A percentile compares a stretch with the other conserved stretches of the same genome.
Evolutionary conservation across 2,888 invertebrate species (phyloP).

Genomic region (Thalpophila matura): DNA sequence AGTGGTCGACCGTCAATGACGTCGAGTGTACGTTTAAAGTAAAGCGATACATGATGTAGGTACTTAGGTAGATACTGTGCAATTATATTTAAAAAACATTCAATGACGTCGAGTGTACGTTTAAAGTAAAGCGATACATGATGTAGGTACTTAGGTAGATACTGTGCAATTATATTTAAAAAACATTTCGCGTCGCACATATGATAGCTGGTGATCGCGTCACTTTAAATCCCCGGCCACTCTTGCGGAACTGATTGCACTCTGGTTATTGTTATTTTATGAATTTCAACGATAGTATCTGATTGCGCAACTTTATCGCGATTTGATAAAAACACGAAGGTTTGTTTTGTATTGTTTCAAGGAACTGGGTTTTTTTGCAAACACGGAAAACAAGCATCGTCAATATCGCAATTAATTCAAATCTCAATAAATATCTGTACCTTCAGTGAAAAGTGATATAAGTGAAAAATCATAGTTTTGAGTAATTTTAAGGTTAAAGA

Average conservation of each 20-base stretch:
- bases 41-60: background rate
- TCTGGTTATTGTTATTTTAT: conserved; percentile 51
- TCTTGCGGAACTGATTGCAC: conserved; percentile 67
- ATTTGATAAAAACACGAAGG: conserved; percentile 41
- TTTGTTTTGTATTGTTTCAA: conserved; percentile 34
- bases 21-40: too few relatives aligned
- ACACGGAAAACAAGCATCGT: conserved; percentile 28
- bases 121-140: background rate
- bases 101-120: too few relatives aligned
- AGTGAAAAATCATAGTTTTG: too few relatives aligned
- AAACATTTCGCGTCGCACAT: conserved; percentile 64
- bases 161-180: conserved; percentile 57
- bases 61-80: background rate
- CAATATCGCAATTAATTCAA: background rate
- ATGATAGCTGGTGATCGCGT: conserved; percentile 41
- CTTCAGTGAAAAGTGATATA: background rate
- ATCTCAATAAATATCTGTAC: background rate
- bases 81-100: too few relatives aligned
- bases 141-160: background rate
- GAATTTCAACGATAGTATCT: conserved; percentile 42
- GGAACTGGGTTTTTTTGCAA: conserved; percentile 28
- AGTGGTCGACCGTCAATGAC: too few relatives aligned
- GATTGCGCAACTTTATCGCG: conserved; percentile 39
- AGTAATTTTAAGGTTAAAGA: too few relatives aligned
- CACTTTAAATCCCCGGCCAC: conserved; percentile 54